Evolutionary conservation across 2,888 invertebrate species (phyloP), one percentile per base, ranked within the genome.

Genomic region (Linnaemya tessellans): DNA sequence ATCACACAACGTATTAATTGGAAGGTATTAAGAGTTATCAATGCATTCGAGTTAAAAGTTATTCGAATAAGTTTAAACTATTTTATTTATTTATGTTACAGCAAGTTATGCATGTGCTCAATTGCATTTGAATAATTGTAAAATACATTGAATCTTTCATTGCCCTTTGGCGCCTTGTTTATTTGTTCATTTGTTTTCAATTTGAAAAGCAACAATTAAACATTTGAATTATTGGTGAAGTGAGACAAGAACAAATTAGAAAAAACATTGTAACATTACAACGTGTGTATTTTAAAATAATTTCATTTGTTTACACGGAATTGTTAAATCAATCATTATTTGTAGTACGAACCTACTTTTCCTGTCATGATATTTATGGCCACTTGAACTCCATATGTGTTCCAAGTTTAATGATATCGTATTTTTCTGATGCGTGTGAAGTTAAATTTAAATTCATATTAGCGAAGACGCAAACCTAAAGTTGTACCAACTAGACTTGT

Each of bases 111-210:
- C 11, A 64, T 64, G 25, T n/a, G 15, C 43, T 22, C 41, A 46
- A 64, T 64, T 46, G 8, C 25, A 30, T 43, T 43, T 43, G 15
- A 18, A 43, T 25, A 0, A 46, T n/a, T n/a, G 15, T 46, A 46
- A n/a, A n/a, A n/a, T n/a, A n/a, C n/a, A n/a, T n/a, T 46, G 46
- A 46, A 46, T n/a, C n/a, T 46, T 60, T 38, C 38, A 25, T 75
- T 41, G 41, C 13, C 60, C 60, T 58, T 78, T 60, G 49, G 46
- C 60, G 60, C 68, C 73, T 73, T 38, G 9, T 30, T 10, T 30
- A 49, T 30, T 58, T 60, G 35, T 51, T 30, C 13, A 13, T 60
- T 49, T 13, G 9, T 4, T 54, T 54, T 20, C 22, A 11, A 54
- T 2, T 49, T 46, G 20, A 38, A 51, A 67, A 67, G 51, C 67